Percentiles rank a stretch among this genome's conserved stretches.
phyloP scores from a whole-genome alignment of 1,140 invertebrate genomes.

The Scylla paramamosain region DNA sequence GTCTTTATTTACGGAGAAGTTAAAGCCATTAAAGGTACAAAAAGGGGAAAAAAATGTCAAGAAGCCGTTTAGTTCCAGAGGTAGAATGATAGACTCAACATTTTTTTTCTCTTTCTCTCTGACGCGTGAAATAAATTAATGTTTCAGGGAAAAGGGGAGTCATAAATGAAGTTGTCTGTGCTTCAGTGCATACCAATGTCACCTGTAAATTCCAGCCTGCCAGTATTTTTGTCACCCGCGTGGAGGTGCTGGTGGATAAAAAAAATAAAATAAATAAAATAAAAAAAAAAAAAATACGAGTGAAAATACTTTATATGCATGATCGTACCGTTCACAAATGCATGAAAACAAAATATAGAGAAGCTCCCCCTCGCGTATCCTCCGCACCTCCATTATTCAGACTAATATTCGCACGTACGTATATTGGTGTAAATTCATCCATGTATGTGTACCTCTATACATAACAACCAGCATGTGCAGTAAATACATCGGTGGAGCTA shows the following conservation, averaged over 20 bases:
- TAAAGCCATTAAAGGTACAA: no score
- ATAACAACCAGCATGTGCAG: slow-evolving; percentile 2
- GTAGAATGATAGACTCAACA: no score
- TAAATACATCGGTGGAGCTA: neutral
- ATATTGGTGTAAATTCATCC: neutral
- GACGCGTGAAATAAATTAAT: neutral
- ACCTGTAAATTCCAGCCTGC: neutral
- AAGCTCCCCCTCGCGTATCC: neutral
- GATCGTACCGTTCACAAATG: neutral
- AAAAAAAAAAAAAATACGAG: no score
- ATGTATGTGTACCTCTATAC: neutral
- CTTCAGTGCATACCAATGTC: neutral
- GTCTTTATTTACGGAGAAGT: no score
- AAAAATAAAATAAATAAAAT: neutral
- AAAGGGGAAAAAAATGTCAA: no score
- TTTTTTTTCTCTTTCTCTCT: no score
- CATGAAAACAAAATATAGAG: slow-evolving; percentile 7
- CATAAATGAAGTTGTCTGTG: slow-evolving; percentile 12
- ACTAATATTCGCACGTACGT: neutral
- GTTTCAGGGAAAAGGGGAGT: slow-evolving; percentile 1
- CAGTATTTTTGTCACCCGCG: slow-evolving; percentile 21
- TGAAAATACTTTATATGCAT: slow-evolving; percentile 14
- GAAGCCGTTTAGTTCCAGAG: no score
- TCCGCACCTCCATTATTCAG: neutral
- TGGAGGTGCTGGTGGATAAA: neutral